These are phyloP conservation scores for Cylindroiulus punctatus DNA, from an alignment of 2,888 invertebrate species.

Conservation along the genomic window DNA sequence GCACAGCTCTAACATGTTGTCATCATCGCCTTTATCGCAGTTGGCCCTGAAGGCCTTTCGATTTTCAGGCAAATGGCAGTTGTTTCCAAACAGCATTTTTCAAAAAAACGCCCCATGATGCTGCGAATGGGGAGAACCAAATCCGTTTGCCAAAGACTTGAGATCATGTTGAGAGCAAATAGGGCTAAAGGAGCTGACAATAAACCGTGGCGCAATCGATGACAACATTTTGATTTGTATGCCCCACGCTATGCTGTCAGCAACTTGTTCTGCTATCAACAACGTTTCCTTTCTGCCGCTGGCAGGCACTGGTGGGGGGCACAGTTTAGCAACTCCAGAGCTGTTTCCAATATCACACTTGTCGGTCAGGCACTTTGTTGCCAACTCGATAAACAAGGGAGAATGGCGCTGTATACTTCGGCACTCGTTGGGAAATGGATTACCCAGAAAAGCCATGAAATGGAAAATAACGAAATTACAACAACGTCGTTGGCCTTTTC, in stretches of 20 bases:
- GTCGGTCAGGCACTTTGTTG: neutral
- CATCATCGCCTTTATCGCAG: no score
- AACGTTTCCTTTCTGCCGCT: neutral
- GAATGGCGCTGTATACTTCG: neutral
- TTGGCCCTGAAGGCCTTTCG: no score
- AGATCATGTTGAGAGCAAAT: neutral
- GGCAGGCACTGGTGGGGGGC: neutral
- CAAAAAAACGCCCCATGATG: no score
- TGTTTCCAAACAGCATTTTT: no score
- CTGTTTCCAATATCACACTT: neutral
- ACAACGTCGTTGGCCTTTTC: neutral
- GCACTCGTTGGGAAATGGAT: neutral
- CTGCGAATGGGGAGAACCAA: neutral
- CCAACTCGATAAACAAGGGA: neutral
- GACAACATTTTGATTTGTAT: neutral
- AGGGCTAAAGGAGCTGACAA: neutral
- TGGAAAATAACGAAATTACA: neutral
- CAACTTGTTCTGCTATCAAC: neutral
- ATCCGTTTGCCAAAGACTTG: neutral
- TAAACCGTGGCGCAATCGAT: neutral
- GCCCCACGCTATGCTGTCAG: neutral
- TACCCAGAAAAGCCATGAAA: neutral
- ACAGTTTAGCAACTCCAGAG: neutral
- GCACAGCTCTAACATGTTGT: no score
- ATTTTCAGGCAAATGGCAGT: no score